Base-by-base conservation (phyloP, 2,888 invertebrate species). In the Trachelus tabidus region DNA sequence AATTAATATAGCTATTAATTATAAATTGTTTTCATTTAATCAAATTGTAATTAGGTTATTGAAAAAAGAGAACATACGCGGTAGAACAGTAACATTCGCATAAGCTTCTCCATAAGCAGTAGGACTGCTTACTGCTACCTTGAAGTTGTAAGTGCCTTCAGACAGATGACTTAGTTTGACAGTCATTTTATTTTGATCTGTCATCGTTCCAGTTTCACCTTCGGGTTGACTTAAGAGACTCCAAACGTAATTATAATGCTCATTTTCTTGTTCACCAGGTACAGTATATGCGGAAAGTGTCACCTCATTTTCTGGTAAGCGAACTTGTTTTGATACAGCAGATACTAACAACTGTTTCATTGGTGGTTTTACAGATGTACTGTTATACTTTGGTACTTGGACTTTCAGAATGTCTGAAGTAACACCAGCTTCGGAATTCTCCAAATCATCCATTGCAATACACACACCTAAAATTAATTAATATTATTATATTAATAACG, bases 51-150 rank as follows among this genome's bases (percentile, higher is more conserved):
- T 56, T 2, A 23, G 9, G 31, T 35, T 12, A 74, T 79, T 6
- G 11, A 23, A 35, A 12, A 34, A 75, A 75, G 34, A 11, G 33
- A 75, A 89, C 91, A 89, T 85, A 94, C 94, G 93, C 80, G 98
- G 97, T 84, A 96, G 89, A 23, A 98, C 98, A 0, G 97, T 97
- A 4, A 98, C 97, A 90, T 98, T 98, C 0, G 97, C 98, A 84
- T 95, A 95, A 0, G 96, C 95, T 89, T 96, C 96, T 3, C 97
- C 97, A 86, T 95, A 96, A 0, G 95, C 94, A 83, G 93, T 94
- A 1, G 95, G 94, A 11, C 95, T 96, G n/a, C 96, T 96, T 0
- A 98, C 98, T 3, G 95, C 95, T 4, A 95, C 95, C 91, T 97
- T 97, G 90, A 98, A 98, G 12, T 95, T 95, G 91, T 98, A 98